Percentiles rank a stretch among this genome's conserved stretches.
phyloP scores from a whole-genome alignment of 2,888 invertebrate genomes.

The Vesta saturnalis region DNA sequence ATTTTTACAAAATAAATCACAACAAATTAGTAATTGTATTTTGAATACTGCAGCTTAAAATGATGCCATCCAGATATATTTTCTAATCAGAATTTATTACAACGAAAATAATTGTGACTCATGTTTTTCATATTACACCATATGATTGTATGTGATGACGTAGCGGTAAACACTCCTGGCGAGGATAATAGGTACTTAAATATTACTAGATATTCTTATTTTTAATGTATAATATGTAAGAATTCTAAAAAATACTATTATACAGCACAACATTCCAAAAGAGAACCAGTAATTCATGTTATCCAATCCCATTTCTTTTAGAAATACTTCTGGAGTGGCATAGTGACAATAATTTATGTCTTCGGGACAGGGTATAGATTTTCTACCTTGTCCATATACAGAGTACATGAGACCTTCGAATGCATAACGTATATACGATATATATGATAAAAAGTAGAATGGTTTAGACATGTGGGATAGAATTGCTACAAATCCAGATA shows the following conservation, averaged over 20 bases:
- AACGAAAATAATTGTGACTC: too few relatives aligned
- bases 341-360: constrained; percentile 77
- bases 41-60: too few relatives aligned
- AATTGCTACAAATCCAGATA: constrained; percentile 87
- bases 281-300: constrained; percentile 76
- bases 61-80: too few relatives aligned
- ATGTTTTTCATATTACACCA: too few relatives aligned
- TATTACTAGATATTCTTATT: constrained; percentile 5
- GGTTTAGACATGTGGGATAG: constrained; percentile 82
- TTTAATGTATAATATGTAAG: constrained; percentile 75
- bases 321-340: constrained; percentile 72
- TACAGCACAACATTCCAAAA: constrained; percentile 69
- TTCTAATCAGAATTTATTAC: too few relatives aligned
- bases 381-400: constrained; percentile 80
- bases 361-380: constrained; percentile 76
- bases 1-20: too few relatives aligned
- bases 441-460: constrained; percentile 78
- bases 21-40: too few relatives aligned
- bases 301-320: constrained; percentile 76
- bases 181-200: too few relatives aligned
- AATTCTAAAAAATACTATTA: constrained; percentile 70
- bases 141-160: too few relatives aligned
- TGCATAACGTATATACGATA: constrained; percentile 83
- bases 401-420: constrained; percentile 82
- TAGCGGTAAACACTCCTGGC: too few relatives aligned